Base-by-base conservation (phyloP, 2,797 vertebrate genomes). In the Phrynocephalus guinanensis region DNA sequence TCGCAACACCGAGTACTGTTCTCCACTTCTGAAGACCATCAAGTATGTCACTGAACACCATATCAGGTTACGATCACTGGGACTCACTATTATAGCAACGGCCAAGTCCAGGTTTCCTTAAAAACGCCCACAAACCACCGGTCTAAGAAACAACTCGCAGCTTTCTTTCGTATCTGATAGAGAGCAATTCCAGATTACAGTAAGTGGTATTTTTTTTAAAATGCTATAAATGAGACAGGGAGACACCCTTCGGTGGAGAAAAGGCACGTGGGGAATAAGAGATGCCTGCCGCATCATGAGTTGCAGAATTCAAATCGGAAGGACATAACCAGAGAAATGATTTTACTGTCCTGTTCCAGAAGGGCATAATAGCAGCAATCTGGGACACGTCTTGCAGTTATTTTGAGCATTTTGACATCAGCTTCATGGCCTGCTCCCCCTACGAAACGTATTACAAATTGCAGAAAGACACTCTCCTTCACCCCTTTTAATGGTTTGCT, bases 371-470 rank as follows among this genome's bases (percentile, higher is more conserved):
- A 93, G 83, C 82, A 90, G 89, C 85, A 90, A 94, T 95, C 88
- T 92, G 91, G 94, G 94, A 92, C 93, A 94, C 79, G 89, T 94
- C 92, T 93, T 5, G 48, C 16, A 50, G 67, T 89, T 89, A 82
- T 77, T 85, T 80, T 73, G 83, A 85, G 83, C 79, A 77, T 5
- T 15, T 70, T 82, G 28, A 76, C 26, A 85, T 68, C 78, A 77
- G 24, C 11, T 15, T 75, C 24, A 44, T n/a, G 63, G 50, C 44
- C 72, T 18, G 20, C 6, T 11, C n/a, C 63, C 83, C 48, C 30
- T 70, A 11, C 24, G 50, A 60, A 28, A n/a, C 38, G 44, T 16
- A n/a, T 11, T 24, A 44, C 72, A 38, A 38, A 38, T 71, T 63
- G 52, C 76, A 73, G 33, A 70, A 76, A 52, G n/a, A 10, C 3